Conservation (phyloP, 2,113 vertebrate species). For the Pavo muticus region DNA sequence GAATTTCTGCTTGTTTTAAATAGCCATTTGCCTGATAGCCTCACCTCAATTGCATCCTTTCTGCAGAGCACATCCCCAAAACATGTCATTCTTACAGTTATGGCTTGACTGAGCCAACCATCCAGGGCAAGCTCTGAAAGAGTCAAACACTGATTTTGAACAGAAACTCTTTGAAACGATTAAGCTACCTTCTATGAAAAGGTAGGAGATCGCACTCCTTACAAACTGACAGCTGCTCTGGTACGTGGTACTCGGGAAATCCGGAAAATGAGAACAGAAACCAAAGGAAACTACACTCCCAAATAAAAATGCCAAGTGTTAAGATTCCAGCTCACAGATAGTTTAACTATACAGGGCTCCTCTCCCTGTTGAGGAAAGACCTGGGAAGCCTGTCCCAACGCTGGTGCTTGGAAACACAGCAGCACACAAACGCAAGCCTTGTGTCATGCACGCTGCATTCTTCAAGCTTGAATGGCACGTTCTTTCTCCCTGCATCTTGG, state of each 20-base stretch:
- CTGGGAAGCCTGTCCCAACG: neutral
- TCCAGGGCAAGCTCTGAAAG: neutral
- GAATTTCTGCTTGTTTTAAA: slow-evolving; percentile 2
- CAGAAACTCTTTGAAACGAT: neutral
- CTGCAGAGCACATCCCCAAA: neutral
- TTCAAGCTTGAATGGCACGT: neutral
- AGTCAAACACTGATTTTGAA: slow-evolving; percentile 7
- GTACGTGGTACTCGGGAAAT: neutral
- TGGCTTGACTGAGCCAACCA: neutral
- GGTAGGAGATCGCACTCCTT: neutral
- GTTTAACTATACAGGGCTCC: neutral
- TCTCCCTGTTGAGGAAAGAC: neutral
- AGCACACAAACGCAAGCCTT: neutral
- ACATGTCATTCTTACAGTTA: neutral
- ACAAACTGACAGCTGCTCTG: neutral
- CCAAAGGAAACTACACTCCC: neutral
- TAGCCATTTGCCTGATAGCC: neutral
- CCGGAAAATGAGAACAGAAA: neutral
- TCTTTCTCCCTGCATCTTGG: neutral
- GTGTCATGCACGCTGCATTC: neutral
- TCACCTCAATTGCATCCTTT: neutral
- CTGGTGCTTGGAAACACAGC: neutral
- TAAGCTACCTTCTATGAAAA: neutral
- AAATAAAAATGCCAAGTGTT: neutral
- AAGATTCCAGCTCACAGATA: neutral